Evolutionary conservation across 2,113 vertebrate genomes (phyloP), one percentile per base, ranked within the genome.

Genomic region (Marmota flaviventris): DNA sequence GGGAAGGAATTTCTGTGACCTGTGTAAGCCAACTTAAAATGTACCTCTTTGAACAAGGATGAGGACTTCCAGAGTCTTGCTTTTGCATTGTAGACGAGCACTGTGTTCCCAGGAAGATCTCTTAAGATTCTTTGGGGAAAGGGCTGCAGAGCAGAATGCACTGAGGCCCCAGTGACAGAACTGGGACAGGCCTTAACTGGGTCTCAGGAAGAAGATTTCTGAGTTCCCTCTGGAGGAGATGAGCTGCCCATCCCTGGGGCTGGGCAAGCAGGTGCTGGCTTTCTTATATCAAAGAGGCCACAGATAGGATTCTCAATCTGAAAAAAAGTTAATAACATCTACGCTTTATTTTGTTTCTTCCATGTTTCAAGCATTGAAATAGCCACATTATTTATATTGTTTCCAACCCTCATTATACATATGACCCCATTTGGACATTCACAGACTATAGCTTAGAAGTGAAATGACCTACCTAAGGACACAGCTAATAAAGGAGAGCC

Each of bases 121-220:
- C 84, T 79, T 93, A 48, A 93, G 17, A 89, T 94, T 95, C 45
- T 91, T 58, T 69, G n/a, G 25, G 63, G 88, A 12, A 92, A 82
- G 85, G 92, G 56, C 69, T 58, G 42, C 56, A 76, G 51, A 96
- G 77, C 37, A 82, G 67, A 34, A 63, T 88, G 53, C 82, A 82
- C 45, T 93, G 61, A 84, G 70, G 76, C 83, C 86, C 72, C n/a
- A 93, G 92, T 94, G 75, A 89, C 89, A 85, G 58, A 97, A 92
- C 6, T 90, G 51, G 37, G 8, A 76, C 34, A 93, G 79, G 8
- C 85, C 48, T 94, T 65, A 76, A 37, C 87, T 63, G 29, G 32
- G 18, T 72, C 58, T 87, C 88, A 65, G 39, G 83, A 93, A 93
- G 48, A 73, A 91, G 61, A 3, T 96, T 96, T 91, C 70, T 92